A percentile compares a stretch with the other conserved stretches of the same genome.
phyloP scores from a whole-genome alignment of 1,140 invertebrate species.

The Trichoplusia ni region DNA sequence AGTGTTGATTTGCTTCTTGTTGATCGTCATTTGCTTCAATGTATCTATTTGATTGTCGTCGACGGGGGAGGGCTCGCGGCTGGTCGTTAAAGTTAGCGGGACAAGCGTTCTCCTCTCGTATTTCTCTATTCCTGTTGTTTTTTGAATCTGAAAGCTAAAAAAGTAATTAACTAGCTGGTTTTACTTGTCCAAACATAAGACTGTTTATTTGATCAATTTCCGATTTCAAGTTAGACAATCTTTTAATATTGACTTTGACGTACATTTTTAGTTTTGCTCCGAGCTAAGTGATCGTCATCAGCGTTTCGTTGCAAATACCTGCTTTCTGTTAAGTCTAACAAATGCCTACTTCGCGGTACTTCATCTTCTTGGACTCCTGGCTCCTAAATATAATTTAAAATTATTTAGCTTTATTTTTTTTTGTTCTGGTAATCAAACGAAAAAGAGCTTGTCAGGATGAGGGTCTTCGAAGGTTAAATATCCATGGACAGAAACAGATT shows the following conservation, averaged over 20 bases:
- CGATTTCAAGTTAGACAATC: background rate
- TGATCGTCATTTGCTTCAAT: constrained; percentile 36
- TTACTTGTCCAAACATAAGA: no score
- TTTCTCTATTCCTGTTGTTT: background rate
- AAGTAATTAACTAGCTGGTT: no score
- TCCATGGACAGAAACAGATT: no score
- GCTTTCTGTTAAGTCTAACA: constrained; percentile 14
- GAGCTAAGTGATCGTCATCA: background rate
- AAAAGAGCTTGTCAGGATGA: no score
- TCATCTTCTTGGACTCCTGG: constrained; percentile 17
- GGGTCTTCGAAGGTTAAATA: no score
- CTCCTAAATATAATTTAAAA: background rate
- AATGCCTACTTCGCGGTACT: background rate
- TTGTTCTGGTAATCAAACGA: no score
- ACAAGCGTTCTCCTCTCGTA: background rate
- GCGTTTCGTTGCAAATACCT: constrained; percentile 21
- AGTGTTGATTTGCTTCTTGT: constrained; percentile 24
- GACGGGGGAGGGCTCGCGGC: background rate
- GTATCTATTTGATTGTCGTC: constrained; percentile 26
- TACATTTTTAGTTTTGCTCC: constrained; percentile 2
- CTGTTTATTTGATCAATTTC: no score
- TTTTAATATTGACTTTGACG: background rate
- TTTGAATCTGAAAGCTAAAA: constrained; percentile 21
- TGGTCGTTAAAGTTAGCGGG: background rate
- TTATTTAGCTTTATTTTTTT: no score